Evolutionary conservation across 1,140 invertebrate species (phyloP), one percentile per base, ranked within the genome.

Genomic region (Temnothorax curvispinosus): DNA sequence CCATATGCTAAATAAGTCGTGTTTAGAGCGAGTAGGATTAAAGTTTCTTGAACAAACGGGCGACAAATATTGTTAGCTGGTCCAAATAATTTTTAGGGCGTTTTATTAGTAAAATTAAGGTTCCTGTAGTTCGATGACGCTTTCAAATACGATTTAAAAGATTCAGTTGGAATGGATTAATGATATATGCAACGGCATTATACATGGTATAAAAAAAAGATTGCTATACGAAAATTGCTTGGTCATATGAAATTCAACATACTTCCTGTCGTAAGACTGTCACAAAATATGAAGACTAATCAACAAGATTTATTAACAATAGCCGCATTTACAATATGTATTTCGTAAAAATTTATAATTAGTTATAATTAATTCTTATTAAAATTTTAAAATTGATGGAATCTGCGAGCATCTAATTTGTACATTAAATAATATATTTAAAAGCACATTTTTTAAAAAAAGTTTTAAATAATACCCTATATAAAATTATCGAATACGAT

Each of bases 41-140:
- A 87, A 87, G 72, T 78, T 90, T 87, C 44, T 78, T 78, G 52
- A 84, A 78, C 78, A 50, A 62, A 58, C 27, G 21, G 5, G 27
- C 78, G 78, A 69, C 77, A 6, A 56, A 89, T 87, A 77, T 82
- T 86, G 69, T 82, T 60, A 90, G 35, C 67, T 78, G 67, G 56
- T 80, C 50, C 64, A 77, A 72, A 82, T 72, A 89, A 74, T 71
- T 86, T 18, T 80, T 81, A 86, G 65, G 21, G 58, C 58, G 38
- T 81, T 87, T 89, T 65, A 89, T 89, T 65, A 89, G 21, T 89
- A 62, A 69, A 50, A 77, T 76, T 80, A 77, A 89, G 65, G 74
- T 89, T 89, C 74, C 78, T 89, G 78, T 56, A 52, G 52, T 60
- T 64, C 85, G 47, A 89, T 80, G 74, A 87, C 35, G 52, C 82